A percentile compares a stretch with the other conserved stretches of the same genome.
Evolutionary conservation across 2,888 invertebrate species (phyloP).

Genomic region (Osmoderma eremita): DNA sequence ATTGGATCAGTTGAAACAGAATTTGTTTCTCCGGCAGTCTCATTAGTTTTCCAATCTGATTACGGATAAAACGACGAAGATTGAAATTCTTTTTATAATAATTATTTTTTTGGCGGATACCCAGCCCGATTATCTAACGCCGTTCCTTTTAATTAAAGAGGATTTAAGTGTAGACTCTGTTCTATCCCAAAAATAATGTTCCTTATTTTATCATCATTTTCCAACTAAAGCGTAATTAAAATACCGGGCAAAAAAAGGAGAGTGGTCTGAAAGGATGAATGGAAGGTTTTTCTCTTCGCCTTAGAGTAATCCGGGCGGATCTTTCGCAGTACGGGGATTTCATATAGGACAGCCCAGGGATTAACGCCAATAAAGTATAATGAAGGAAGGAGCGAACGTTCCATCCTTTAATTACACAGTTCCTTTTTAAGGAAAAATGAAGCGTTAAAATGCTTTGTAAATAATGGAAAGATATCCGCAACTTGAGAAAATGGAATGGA

Average conservation of each 20-base stretch:
- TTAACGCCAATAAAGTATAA: slow-evolving; percentile 25
- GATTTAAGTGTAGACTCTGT: slow-evolving; percentile 28
- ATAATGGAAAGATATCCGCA: background rate
- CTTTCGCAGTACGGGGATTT: slow-evolving; percentile 20
- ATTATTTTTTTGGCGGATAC: slow-evolving; percentile 30
- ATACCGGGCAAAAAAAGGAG: slow-evolving; percentile 27
- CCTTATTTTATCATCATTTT: slow-evolving; percentile 39
- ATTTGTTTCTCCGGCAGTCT: slow-evolving; percentile 2
- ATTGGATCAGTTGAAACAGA: no score
- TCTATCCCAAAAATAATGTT: slow-evolving; percentile 34
- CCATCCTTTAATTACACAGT: slow-evolving; percentile 21
- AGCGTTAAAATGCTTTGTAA: background rate
- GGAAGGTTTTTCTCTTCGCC: slow-evolving; percentile 24
- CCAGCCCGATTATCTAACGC: slow-evolving; percentile 34
- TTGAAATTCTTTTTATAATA: slow-evolving; percentile 29
- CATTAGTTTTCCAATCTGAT: slow-evolving; percentile 34
- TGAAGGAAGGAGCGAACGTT: background rate
- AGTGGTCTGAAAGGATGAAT: slow-evolving; percentile 1
- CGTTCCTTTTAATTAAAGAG: slow-evolving; percentile 38
- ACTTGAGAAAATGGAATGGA: background rate
- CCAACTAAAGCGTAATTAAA: slow-evolving; percentile 36
- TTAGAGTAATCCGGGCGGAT: slow-evolving; percentile 26
- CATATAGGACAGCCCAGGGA: slow-evolving; percentile 29
- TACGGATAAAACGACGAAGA: slow-evolving; percentile 34
- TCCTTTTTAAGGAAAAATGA: slow-evolving; percentile 8